A percentile compares a stretch with the other conserved stretches of the same genome.
Evolutionary conservation across 2,113 vertebrate genomes (phyloP).

Genomic region (Hippocampus comes): DNA sequence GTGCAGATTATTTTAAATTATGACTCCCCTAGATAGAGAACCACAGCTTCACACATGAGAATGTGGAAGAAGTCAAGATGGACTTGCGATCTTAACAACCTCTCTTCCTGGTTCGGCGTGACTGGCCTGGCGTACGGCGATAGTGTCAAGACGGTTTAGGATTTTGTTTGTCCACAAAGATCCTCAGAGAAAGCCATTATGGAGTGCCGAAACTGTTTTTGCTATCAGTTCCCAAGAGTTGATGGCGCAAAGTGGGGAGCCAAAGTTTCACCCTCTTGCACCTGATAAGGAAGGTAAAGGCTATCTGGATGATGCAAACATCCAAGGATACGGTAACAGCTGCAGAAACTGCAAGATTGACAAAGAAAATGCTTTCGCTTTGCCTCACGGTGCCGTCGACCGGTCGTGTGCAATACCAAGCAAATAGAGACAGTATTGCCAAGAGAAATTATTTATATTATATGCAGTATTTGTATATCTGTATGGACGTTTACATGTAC

Average conservation of each 20-base stretch:
- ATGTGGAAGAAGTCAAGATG: not conserved
- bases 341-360: not conserved
- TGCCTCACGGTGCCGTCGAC: not conserved
- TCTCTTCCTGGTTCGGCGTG: not conserved
- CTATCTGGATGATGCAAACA: not conserved
- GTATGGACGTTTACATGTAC: too few species aligned
- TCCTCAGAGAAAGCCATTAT: slow-evolving; percentile 8
- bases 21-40: not conserved
- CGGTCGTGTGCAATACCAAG: not conserved
- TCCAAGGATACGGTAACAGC: not conserved
- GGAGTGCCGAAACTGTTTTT: slow-evolving; percentile 2
- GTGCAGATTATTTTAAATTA: too few species aligned
- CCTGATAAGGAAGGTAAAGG: not conserved
- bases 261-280: not conserved
- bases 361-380: not conserved
- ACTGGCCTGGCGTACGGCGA: not conserved
- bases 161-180: slow-evolving; percentile 3
- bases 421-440: not conserved
- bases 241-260: not conserved
- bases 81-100: not conserved
- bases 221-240: slow-evolving; percentile 1
- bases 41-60: not conserved
- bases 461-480: too few species aligned
- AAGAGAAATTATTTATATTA: too few species aligned
- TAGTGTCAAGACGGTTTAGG: not conserved